phyloP scores from a whole-genome alignment of 1,140 invertebrate species.

The Saccostrea cuccullata region DNA sequence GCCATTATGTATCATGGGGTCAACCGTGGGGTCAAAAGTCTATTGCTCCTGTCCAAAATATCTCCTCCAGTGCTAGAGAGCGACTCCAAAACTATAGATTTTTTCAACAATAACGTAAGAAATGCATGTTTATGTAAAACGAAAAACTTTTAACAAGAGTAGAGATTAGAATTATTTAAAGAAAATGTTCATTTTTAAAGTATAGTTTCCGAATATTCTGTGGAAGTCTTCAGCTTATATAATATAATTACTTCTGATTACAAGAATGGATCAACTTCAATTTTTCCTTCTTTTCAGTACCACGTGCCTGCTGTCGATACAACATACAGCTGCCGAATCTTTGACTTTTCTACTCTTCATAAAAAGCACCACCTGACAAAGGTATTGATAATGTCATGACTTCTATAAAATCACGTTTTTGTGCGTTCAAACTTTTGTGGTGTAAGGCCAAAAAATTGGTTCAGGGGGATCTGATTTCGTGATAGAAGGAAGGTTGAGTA shows the following conservation, averaged over 20 bases:
- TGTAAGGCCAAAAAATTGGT: no score
- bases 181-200: neutral
- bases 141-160: neutral
- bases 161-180: neutral
- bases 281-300: slow-evolving; percentile 33
- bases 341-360: slow-evolving; percentile 39
- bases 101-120: slow-evolving; percentile 34
- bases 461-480: no score
- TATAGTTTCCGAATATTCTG: neutral
- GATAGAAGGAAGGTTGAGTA: no score
- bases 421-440: no score
- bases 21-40: slow-evolving; percentile 48
- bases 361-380: slow-evolving; percentile 56
- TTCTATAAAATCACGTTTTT: no score
- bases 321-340: slow-evolving; percentile 54
- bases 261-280: no score
- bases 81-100: neutral
- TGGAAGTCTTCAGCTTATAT: neutral
- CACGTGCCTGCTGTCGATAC: slow-evolving; percentile 39
- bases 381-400: slow-evolving; percentile 23
- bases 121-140: neutral
- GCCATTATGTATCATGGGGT: slow-evolving; percentile 42
- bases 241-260: no score
- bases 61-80: neutral
- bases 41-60: slow-evolving; percentile 37